A percentile compares a stretch with the other conserved stretches of the same genome.
These are phyloP conservation scores for Corythornis cristatus DNA, from an alignment of 2,113 vertebrate genomes.

Conservation along the genomic window DNA sequence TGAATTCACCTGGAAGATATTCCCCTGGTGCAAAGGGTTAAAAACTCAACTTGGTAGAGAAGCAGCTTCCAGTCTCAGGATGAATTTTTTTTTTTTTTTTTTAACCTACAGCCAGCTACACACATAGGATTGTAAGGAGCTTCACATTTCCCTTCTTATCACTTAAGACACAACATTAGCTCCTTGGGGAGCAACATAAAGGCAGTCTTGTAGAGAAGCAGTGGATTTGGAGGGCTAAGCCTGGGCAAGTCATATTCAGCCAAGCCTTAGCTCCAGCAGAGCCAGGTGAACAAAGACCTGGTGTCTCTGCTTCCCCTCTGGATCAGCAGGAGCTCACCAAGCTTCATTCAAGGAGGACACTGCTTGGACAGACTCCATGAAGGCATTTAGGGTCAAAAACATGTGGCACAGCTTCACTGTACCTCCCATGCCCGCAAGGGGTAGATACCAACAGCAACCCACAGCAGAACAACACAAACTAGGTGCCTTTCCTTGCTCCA, in stretches of 20 bases:
- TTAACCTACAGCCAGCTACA: not conserved
- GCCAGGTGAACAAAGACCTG: not conserved
- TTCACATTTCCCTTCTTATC: not conserved
- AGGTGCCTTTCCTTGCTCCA: not conserved
- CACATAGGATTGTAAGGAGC: not conserved
- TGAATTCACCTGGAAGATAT: constrained; percentile 62
- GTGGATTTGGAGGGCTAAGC: not conserved
- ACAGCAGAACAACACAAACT: not conserved
- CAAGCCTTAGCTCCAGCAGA: not conserved
- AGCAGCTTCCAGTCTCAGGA: not conserved
- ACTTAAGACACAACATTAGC: not conserved
- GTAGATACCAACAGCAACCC: not conserved
- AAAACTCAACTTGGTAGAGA: constrained; percentile 40
- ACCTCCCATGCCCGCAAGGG: not conserved
- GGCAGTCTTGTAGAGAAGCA: not conserved
- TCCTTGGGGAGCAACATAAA: not conserved
- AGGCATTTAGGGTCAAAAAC: not conserved
- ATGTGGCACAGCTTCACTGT: not conserved
- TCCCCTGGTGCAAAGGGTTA: constrained; percentile 65
- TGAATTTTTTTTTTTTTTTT: not conserved
- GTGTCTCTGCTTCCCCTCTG: not conserved
- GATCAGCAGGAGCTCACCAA: not conserved
- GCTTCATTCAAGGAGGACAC: no score
- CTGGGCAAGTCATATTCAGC: not conserved
- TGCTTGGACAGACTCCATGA: not conserved